phyloP scores from a whole-genome alignment of 2,888 invertebrate genomes.

The Alcis repandata region DNA sequence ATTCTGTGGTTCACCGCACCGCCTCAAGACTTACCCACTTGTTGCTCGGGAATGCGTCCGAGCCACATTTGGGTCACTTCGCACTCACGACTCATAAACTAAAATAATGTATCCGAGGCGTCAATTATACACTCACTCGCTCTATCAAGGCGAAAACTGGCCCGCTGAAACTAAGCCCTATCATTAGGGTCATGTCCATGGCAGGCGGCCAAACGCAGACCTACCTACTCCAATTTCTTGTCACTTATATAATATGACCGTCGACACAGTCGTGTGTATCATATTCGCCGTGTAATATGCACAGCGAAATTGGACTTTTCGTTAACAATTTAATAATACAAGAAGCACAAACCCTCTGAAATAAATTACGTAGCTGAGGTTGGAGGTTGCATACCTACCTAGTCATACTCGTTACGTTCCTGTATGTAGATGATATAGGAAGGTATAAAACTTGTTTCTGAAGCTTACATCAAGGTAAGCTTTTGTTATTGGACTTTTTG shows the following conservation, averaged over 20 bases:
- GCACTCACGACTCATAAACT: constrained; percentile 46
- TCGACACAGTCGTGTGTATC: constrained; percentile 37
- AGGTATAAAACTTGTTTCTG: neutral
- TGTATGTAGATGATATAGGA: constrained; percentile 1
- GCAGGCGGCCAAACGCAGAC: constrained; percentile 53
- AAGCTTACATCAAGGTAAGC: neutral
- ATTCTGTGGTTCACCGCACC: constrained; percentile 50
- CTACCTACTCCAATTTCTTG: constrained; percentile 52
- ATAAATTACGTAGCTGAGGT: constrained; percentile 20
- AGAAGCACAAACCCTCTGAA: constrained; percentile 18
- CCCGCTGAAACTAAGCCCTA: constrained; percentile 50
- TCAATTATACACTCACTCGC: constrained; percentile 46
- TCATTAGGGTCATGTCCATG: constrained; percentile 55
- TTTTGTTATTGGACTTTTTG: neutral
- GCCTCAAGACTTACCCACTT: constrained; percentile 59
- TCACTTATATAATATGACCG: constrained; percentile 50
- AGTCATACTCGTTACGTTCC: constrained; percentile 10
- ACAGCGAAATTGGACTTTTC: constrained; percentile 28
- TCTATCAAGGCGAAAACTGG: constrained; percentile 48
- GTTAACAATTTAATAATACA: constrained; percentile 30
- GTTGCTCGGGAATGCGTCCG: constrained; percentile 53
- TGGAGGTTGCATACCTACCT: constrained; percentile 2
- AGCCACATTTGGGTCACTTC: constrained; percentile 52
- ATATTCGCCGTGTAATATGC: neutral
- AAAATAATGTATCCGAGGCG: constrained; percentile 43